These are phyloP conservation scores for Grammatotria lemairii DNA, from an alignment of 2,113 vertebrate species.

Conservation along the genomic window DNA sequence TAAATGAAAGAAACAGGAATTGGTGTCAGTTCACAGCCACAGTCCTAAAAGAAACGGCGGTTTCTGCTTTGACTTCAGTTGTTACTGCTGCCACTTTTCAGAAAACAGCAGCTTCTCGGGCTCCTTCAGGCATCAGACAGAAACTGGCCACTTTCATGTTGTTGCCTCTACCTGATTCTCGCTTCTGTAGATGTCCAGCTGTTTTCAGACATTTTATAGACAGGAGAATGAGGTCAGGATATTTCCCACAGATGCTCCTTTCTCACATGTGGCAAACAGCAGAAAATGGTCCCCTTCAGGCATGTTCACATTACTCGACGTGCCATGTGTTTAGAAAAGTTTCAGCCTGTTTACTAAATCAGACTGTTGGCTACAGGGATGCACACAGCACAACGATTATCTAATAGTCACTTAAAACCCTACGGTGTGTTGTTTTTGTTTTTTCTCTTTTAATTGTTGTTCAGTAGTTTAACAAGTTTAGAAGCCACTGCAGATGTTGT, in stretches of 20 bases:
- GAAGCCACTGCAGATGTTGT: not conserved
- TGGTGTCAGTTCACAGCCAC: not conserved
- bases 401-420: not conserved
- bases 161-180: not conserved
- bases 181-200: not conserved
- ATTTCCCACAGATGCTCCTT: not conserved
- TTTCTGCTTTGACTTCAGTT: not conserved
- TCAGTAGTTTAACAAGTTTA: not conserved
- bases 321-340: not conserved
- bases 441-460: not conserved
- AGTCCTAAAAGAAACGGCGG: not conserved
- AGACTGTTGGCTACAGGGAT: not conserved
- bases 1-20: not conserved
- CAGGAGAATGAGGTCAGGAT: not conserved
- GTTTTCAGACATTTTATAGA: not conserved
- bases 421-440: fast-evolving
- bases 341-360: not conserved
- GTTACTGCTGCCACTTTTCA: not conserved
- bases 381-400: not conserved
- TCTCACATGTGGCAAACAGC: not conserved
- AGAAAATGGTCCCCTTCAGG: not conserved
- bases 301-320: not conserved
- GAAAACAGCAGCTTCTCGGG: not conserved
- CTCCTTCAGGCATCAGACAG: not conserved
- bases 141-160: not conserved